A percentile compares a stretch with the other conserved stretches of the same genome.
phyloP scores from a whole-genome alignment of 2,797 vertebrate species.

The Dryobates pubescens region DNA sequence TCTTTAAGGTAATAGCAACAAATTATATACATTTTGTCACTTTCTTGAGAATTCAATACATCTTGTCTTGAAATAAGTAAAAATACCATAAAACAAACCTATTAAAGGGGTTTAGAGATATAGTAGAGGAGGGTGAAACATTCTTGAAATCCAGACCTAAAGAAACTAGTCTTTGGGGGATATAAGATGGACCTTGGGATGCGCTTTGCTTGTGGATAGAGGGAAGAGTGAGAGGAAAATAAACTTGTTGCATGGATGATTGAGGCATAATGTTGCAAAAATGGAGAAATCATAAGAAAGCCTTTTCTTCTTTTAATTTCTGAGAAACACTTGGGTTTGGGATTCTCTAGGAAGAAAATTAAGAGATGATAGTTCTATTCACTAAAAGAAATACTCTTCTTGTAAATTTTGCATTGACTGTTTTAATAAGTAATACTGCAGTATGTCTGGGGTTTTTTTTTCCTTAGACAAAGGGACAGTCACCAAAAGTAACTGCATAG shows the following conservation, averaged over 20 bases:
- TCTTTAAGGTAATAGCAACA: neutral
- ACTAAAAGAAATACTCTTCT: conserved; percentile 59
- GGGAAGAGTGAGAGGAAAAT: neutral
- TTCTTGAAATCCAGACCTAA: neutral
- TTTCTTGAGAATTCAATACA: neutral
- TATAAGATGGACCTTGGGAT: neutral
- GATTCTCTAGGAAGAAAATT: conserved; percentile 19
- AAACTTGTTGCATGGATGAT: conserved; percentile 2
- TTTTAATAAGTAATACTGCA: conserved; percentile 55
- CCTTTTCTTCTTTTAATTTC: neutral
- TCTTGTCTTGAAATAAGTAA: neutral
- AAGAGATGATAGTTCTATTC: conserved; percentile 33
- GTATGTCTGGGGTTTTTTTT: neutral
- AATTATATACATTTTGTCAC: neutral
- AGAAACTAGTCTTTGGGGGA: neutral
- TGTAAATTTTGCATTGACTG: neutral
- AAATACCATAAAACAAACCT: neutral
- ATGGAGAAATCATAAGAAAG: neutral
- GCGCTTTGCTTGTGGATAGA: neutral
- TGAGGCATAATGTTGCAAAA: neutral
- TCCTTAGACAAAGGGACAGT: conserved; percentile 14
- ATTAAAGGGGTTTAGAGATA: neutral
- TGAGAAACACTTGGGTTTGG: conserved; percentile 7
- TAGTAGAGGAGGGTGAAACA: neutral
- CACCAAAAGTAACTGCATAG: neutral